Conservation (phyloP, 2,797 vertebrate species). For the Bucorvus abyssinicus region DNA sequence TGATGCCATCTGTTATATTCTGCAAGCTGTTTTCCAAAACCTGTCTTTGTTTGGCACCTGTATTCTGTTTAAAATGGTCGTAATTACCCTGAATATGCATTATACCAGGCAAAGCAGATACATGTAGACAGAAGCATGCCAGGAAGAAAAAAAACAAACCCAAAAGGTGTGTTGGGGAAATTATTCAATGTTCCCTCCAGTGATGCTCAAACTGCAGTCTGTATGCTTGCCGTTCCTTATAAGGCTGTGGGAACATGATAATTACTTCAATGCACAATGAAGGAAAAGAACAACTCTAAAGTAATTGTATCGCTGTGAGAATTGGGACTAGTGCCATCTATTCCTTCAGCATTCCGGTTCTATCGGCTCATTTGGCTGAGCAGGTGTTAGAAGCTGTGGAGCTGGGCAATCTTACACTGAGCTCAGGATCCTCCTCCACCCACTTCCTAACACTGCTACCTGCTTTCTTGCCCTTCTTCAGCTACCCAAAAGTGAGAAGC, state of each 20-base stretch:
- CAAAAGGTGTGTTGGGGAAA: neutral
- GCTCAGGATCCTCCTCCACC: neutral
- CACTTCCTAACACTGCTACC: neutral
- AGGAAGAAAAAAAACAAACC: neutral
- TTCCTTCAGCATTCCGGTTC: neutral
- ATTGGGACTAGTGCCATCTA: neutral
- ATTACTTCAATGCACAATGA: neutral
- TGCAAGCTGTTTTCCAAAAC: constrained; percentile 11
- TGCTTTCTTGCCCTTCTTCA: neutral
- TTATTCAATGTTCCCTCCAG: neutral
- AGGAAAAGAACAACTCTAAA: neutral
- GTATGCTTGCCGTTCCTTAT: neutral
- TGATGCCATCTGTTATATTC: constrained; percentile 25
- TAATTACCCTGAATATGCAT: neutral
- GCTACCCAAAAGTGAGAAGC: neutral
- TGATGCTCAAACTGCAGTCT: neutral
- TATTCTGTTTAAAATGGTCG: constrained; percentile 1
- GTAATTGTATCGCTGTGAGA: neutral
- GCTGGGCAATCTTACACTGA: neutral
- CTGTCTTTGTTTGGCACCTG: constrained; percentile 37
- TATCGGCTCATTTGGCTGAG: neutral
- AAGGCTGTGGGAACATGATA: neutral
- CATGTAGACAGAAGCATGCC: neutral
- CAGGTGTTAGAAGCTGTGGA: neutral
- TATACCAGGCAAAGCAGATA: neutral